These are phyloP conservation scores for Brachyhypopomus gauderio DNA, from an alignment of 2,113 vertebrate species.

Conservation along the genomic window DNA sequence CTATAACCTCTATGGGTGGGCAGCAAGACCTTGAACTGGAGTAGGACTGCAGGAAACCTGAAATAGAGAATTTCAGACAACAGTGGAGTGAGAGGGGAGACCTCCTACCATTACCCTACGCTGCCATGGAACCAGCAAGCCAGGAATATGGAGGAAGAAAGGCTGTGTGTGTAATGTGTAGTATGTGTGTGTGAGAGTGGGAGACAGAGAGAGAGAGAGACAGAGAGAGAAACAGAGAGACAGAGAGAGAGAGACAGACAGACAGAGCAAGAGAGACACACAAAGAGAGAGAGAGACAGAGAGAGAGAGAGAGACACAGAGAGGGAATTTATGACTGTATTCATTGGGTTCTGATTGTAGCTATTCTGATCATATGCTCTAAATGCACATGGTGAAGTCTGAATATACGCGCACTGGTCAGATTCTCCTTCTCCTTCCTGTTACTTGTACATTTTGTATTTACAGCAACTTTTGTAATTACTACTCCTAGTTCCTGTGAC, in stretches of 20 bases:
- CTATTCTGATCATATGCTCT: neutral
- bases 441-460: conserved; percentile 6
- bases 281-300: neutral
- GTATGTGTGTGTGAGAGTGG: neutral
- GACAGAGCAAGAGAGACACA: too few species aligned
- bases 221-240: neutral
- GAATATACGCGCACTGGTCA: neutral
- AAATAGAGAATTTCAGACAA: conserved; percentile 73
- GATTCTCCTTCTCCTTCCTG: neutral
- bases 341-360: too few species aligned
- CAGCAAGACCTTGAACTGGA: conserved; percentile 76
- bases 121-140: conserved; percentile 27
- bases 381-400: neutral
- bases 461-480: neutral
- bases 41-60: neutral
- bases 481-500: conserved; percentile 18
- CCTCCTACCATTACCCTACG: conserved; percentile 23
- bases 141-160: conserved; percentile 10
- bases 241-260: neutral
- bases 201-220: neutral
- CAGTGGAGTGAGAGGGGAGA: conserved; percentile 42
- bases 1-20: conserved; percentile 83
- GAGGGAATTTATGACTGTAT: too few species aligned
- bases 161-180: conserved; percentile 17
- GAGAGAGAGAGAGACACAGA: neutral